Conservation (phyloP, 2,113 vertebrate genomes). For the Callocephalon fimbriatum region DNA sequence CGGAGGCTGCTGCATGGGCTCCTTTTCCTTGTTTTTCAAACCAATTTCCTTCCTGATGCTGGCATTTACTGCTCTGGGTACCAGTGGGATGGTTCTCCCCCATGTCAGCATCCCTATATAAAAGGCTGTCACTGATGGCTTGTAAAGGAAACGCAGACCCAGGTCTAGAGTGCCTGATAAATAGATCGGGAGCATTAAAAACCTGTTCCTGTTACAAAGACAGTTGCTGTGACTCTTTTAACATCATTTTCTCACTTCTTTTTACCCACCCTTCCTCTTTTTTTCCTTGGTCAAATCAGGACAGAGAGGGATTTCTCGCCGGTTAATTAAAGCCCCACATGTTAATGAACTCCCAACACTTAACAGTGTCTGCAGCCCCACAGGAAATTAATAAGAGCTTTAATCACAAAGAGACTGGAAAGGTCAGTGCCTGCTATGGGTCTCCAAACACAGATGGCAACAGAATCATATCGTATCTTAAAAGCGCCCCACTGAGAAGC, state of each 20-base stretch:
- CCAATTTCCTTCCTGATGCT: background rate
- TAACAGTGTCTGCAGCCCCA: conserved; percentile 59
- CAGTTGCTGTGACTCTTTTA: conserved; percentile 14
- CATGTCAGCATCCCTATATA: rapidly evolving
- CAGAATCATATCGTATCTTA: conserved; percentile 45
- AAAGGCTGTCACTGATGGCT: background rate
- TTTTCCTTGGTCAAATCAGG: conserved; percentile 27
- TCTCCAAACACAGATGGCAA: conserved; percentile 63
- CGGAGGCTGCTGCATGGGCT: background rate
- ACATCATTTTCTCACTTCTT: background rate
- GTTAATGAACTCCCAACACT: conserved; percentile 75
- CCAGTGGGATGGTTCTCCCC: background rate
- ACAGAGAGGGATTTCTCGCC: conserved; percentile 54
- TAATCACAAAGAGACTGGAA: conserved; percentile 72
- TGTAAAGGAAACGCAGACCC: background rate
- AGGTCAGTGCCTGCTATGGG: conserved; percentile 71
- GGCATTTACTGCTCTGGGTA: background rate
- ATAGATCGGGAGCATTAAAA: conserved; percentile 6
- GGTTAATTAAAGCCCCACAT: conserved; percentile 75
- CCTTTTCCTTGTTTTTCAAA: background rate
- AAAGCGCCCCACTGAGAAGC: conserved; percentile 7
- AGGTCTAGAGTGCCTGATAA: conserved; percentile 14
- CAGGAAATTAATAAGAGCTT: conserved; percentile 79
- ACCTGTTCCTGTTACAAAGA: conserved; percentile 35
- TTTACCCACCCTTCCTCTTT: background rate